phyloP scores from a whole-genome alignment of 2,113 vertebrate genomes.

The Ameiurus melas region DNA sequence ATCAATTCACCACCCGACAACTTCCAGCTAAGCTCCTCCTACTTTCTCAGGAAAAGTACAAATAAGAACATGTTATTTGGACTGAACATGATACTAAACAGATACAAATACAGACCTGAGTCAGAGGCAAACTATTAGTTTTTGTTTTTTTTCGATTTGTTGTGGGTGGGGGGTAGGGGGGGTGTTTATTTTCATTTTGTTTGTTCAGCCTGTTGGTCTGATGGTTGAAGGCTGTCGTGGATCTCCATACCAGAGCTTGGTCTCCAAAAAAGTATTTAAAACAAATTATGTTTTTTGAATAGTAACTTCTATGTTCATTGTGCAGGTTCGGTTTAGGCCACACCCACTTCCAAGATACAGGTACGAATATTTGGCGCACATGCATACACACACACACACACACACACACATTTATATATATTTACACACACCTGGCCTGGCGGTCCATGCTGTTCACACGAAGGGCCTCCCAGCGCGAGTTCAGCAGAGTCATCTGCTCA shows the following conservation, averaged over 20 bases:
- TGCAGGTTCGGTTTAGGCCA: neutral
- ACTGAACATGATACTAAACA: neutral
- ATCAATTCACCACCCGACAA: neutral
- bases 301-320: neutral
- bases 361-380: neutral
- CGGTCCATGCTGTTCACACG: conserved; percentile 95
- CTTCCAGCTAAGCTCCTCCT: neutral
- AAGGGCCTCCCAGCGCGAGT: conserved; percentile 91
- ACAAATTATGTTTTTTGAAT: neutral
- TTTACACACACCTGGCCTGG: conserved; percentile 83
- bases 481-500: conserved; percentile 94
- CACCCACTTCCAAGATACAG: neutral
- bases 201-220: neutral
- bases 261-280: neutral
- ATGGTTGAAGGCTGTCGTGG: neutral
- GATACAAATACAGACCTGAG: neutral
- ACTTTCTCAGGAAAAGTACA: neutral
- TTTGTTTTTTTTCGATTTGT: too few relatives aligned
- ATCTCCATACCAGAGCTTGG: neutral
- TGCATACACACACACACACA: too few relatives aligned
- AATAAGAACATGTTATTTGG: neutral
- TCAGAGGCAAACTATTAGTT: too few relatives aligned
- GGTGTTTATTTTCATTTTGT: neutral
- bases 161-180: too few relatives aligned
- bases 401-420: too few relatives aligned